These are phyloP conservation scores for Sarotherodon lohbergeri DNA, from an alignment of 2,113 vertebrate species.

Conservation along the genomic window DNA sequence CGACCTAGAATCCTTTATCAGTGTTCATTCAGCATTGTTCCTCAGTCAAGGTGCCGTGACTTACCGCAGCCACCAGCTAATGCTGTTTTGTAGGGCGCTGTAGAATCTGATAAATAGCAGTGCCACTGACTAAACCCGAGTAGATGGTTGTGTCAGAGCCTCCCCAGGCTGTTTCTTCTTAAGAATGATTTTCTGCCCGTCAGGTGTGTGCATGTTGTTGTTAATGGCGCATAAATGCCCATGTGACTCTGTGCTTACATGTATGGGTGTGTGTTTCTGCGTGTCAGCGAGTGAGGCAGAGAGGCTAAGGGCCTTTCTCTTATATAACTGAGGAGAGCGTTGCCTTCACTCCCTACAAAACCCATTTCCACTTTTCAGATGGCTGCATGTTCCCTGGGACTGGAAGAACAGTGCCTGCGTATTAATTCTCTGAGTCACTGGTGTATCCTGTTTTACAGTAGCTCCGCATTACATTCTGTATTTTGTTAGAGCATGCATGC, in stretches of 20 bases:
- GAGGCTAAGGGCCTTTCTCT: constrained; percentile 45
- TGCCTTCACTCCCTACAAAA: constrained; percentile 45
- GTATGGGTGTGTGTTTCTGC: constrained; percentile 8
- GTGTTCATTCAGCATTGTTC: constrained; percentile 14
- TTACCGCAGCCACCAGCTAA: constrained; percentile 38
- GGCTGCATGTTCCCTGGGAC: constrained; percentile 31
- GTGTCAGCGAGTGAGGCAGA: not conserved
- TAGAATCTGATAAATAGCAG: constrained; percentile 24
- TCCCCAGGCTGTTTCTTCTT: constrained; percentile 31
- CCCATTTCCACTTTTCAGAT: constrained; percentile 39
- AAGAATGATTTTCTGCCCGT: constrained; percentile 30
- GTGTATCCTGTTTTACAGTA: constrained; percentile 44
- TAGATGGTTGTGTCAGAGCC: constrained; percentile 44
- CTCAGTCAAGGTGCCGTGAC: constrained; percentile 12
- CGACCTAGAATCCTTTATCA: constrained; percentile 33
- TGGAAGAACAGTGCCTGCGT: not conserved
- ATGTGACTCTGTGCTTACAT: constrained; percentile 1
- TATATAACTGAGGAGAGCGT: constrained; percentile 51
- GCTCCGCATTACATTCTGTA: not conserved
- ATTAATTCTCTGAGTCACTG: constrained; percentile 35
- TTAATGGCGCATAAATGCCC: not conserved
- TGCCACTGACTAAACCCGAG: constrained; percentile 21
- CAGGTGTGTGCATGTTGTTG: constrained; percentile 28
- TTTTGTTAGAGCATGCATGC: constrained; percentile 11
- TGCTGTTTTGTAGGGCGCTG: constrained; percentile 16